Base-by-base conservation (phyloP, 2,797 vertebrate genomes). In the Eulemur albifrons region DNA sequence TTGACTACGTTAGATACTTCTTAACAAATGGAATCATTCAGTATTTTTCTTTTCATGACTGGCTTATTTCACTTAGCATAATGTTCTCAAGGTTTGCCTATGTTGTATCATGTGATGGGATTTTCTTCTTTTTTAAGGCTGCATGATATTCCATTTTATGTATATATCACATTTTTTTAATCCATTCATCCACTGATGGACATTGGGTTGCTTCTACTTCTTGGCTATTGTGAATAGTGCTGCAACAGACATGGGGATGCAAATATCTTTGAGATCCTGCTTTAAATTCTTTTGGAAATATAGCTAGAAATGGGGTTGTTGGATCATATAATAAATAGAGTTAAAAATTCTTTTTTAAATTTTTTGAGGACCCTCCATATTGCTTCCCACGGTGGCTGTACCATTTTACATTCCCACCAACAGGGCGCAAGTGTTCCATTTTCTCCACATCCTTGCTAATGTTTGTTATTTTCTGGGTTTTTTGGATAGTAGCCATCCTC, bases 1-100 rank as follows among this genome's bases (percentile, higher is more conserved):
- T 20, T 92, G 73, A 76, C 84, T 80, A 61, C 35, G 76, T 79
- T 35, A 72, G 54, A 84, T 40, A 72, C 11, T n/a, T 94, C 38
- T 90, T 90, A 32, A 65, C 54, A 96, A 79, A 43, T 83, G 48
- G 40, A 96, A 87, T 76, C 14, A 72, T 65, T 65, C 43, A 83
- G 54, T 30, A 52, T 84, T 43, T 75, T 27, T 35, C 57, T 92
- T 73, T 52, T 84, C 48, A 13, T 83, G 43, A 84, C 48, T 38
- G 54, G 8, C 5, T 75, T 52, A 73, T 75, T 75, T 84, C 80
- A 75, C 77, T 57, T 54, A 40, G 77, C 35, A 50, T 61, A 32
- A 52, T 52, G 7, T 43, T 65, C n/a, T 88, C 57, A 83, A 75
- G 43, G 43, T 35, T 80, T 50, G 43, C 38, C 48, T 65, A 79